These are phyloP conservation scores for Oryzias sinensis DNA, from an alignment of 2,797 vertebrate genomes.

Conservation along the genomic window DNA sequence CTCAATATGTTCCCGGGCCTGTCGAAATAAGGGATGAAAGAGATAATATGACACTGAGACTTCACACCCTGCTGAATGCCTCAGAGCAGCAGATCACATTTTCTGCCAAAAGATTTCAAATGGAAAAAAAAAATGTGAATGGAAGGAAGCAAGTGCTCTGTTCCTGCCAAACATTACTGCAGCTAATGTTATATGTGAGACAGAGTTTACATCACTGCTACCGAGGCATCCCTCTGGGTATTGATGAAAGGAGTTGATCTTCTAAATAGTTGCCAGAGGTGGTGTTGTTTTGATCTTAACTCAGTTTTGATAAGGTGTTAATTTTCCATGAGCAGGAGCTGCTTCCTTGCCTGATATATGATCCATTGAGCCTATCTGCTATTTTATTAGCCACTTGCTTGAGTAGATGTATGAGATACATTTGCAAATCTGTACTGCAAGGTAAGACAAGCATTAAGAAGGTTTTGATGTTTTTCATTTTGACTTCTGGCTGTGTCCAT, in stretches of 20 bases:
- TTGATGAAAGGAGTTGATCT: constrained; percentile 34
- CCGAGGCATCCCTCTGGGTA: constrained; percentile 18
- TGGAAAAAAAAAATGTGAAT: not conserved
- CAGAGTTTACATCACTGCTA: constrained; percentile 4
- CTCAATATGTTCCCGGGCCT: not conserved
- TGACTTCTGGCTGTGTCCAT: too few relatives aligned
- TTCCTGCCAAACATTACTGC: constrained; percentile 3
- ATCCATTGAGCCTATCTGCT: constrained; percentile 20
- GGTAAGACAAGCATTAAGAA: constrained; percentile 15
- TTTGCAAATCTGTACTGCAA: constrained; percentile 24
- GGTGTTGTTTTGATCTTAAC: constrained; percentile 37
- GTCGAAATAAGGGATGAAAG: not conserved
- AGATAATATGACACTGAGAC: not conserved
- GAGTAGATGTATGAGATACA: constrained; percentile 15
- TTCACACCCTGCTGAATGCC: not conserved
- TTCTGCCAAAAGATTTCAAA: constrained; percentile 1
- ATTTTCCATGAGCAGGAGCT: constrained; percentile 32
- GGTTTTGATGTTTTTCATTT: not conserved
- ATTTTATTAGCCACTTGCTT: constrained; percentile 17
- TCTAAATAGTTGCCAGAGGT: constrained; percentile 37
- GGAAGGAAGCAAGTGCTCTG: not conserved
- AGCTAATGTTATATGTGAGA: constrained; percentile 11
- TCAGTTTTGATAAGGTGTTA: constrained; percentile 57
- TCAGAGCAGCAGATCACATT: not conserved
- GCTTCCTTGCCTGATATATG: constrained; percentile 20